Base-by-base conservation (phyloP, 2,797 vertebrate species). In the Varecia variegata region DNA sequence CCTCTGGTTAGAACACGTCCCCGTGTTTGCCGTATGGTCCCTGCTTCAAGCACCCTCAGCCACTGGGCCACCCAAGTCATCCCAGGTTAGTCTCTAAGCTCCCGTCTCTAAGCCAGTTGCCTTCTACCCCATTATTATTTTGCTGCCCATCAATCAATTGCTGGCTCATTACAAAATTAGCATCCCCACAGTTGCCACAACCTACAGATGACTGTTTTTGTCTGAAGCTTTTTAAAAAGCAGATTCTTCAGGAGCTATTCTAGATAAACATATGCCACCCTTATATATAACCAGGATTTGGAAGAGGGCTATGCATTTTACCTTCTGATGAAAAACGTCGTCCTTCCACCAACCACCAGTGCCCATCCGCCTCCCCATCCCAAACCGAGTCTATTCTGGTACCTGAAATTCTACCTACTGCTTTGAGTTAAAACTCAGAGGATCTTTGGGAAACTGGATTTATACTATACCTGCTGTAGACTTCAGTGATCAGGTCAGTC, bases 191-290 rank as follows among this genome's bases (percentile, higher is more conserved):
- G 88, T 92, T 79, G 90, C 62, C 86, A 80, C 91, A 88, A 92
- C 88, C 84, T 80, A 83, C 93, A 94, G 90, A 67, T 85, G 90
- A 50, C 81, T 87, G 93, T 92, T 96, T 89, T 87, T 65, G 56
- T 56, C 84, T 50, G n/a, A 68, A 68, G 88, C 62, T 92, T 93
- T 92, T 65, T 50, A 79, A 92, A 82, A 79, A 86, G 84, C 80
- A 87, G 95, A 79, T 79, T 92, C 93, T 73, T 74, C 90, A 17
- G 60, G 60, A 93, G 67, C 86, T 93, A 88, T 89, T 92, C 90
- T 73, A 79, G 95, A 92, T 93, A 83, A 95, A 47, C 93, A 86
- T 73, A 86, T 79, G 97, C 70, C 93, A 23, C 90, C 92, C 76
- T 83, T 68, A 27, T 45, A 52, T 62, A 80, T 30, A 92, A 87